Evolutionary conservation across 2,113 vertebrate genomes (phyloP).

Genomic region (Menidia beryllina): DNA sequence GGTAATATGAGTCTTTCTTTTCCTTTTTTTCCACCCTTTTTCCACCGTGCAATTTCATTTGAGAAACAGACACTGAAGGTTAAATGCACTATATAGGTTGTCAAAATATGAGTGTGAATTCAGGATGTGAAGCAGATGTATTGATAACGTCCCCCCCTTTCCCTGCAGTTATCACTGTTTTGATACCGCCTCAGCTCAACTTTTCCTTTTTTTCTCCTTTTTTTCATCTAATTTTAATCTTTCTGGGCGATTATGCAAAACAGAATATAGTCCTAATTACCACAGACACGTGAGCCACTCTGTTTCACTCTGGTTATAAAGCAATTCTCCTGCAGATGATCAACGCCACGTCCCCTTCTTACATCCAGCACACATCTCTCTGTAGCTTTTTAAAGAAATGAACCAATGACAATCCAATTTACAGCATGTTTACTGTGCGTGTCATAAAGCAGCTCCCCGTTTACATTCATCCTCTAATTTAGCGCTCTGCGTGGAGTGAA

Average conservation of each 20-base stretch:
- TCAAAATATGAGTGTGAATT: conserved; percentile 75
- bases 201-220: conserved; percentile 42
- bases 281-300: conserved; percentile 61
- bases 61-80: conserved; percentile 81
- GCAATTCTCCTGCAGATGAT: conserved; percentile 48
- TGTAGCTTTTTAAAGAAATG: conserved; percentile 59
- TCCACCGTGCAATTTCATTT: conserved; percentile 76
- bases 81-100: conserved; percentile 77
- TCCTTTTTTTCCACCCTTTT: conserved; percentile 33
- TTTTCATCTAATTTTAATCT: conserved; percentile 71
- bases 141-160: conserved; percentile 66
- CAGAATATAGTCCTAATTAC: conserved; percentile 73
- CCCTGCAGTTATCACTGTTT: conserved; percentile 67
- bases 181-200: conserved; percentile 73
- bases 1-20: conserved; percentile 80
- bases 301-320: conserved; percentile 66
- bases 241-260: conserved; percentile 76
- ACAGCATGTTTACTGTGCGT: conserved; percentile 70
- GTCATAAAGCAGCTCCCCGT: conserved; percentile 70
- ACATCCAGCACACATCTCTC: conserved; percentile 55
- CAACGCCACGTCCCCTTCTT: conserved; percentile 45
- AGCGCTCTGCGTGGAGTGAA: conserved; percentile 59
- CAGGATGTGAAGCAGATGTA: conserved; percentile 71
- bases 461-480: conserved; percentile 78
- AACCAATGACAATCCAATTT: conserved; percentile 72